Percentiles rank a stretch among this genome's conserved stretches.
Conservation (phyloP, 2,113 vertebrate genomes). For the Pachycephala philippinensis region DNA sequence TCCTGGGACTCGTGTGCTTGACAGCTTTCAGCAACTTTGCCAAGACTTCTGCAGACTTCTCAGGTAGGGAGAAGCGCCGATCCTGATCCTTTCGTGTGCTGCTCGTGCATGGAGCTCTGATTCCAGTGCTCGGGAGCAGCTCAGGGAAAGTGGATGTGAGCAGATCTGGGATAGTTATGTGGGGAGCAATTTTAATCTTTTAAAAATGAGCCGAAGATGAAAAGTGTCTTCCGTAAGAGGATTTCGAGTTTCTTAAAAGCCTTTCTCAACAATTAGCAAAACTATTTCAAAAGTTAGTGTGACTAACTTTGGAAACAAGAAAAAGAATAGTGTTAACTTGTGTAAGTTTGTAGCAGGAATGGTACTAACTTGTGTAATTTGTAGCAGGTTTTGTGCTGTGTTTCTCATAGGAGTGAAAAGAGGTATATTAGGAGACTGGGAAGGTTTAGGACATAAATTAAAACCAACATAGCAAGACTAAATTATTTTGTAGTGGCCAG, state of each 20-base stretch:
- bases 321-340: not conserved
- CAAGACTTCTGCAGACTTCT: conserved; percentile 77
- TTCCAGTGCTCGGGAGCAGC: not conserved
- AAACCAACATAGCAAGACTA: not conserved
- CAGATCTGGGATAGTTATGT: not conserved
- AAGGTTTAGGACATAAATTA: not conserved
- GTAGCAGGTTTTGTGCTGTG: not conserved
- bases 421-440: not conserved
- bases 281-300: not conserved
- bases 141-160: not conserved
- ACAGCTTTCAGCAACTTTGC: conserved; percentile 73
- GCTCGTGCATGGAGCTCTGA: not conserved
- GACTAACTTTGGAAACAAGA: not conserved
- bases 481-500: not conserved
- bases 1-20: conserved; percentile 78
- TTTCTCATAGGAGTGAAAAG: not conserved
- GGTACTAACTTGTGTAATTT: not conserved
- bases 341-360: not conserved
- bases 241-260: not conserved
- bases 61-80: conserved; percentile 72
- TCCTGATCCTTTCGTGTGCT: not conserved
- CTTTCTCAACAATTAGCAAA: not conserved
- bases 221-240: not conserved
- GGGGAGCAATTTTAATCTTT: not conserved
- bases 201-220: not conserved